Evolutionary conservation across 2,113 vertebrate genomes (phyloP).

Genomic region (Lepus europaeus): DNA sequence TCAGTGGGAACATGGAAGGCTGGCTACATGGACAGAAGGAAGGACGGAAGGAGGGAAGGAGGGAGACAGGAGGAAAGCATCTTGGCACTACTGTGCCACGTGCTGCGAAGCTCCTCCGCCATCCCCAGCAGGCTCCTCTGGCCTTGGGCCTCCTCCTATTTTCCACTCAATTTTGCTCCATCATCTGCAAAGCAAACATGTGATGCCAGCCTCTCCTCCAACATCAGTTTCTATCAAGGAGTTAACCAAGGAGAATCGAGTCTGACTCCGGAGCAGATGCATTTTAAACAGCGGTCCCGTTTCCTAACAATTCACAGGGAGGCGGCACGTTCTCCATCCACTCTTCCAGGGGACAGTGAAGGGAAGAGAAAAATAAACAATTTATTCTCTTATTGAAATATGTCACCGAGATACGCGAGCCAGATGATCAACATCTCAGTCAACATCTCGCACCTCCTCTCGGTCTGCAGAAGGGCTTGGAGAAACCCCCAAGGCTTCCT

Average conservation of each 20-base stretch:
- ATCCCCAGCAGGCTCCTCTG: slow-evolving; percentile 58
- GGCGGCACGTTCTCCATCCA: background rate
- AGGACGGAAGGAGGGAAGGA: no score
- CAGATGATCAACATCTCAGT: slow-evolving; percentile 61
- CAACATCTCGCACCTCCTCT: slow-evolving; percentile 57
- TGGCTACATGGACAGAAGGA: background rate
- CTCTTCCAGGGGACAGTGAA: slow-evolving; percentile 50
- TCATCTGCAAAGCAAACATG: slow-evolving; percentile 79
- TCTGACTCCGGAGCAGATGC: slow-evolving; percentile 52
- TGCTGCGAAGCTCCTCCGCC: background rate
- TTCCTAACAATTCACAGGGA: slow-evolving; percentile 52
- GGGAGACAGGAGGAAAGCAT: background rate
- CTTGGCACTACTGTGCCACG: background rate
- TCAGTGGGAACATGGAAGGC: background rate
- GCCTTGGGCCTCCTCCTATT: slow-evolving; percentile 40
- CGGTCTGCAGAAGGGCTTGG: background rate
- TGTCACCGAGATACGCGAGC: slow-evolving; percentile 46
- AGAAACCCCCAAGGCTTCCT: background rate
- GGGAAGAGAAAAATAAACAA: slow-evolving; percentile 61
- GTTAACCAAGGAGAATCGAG: slow-evolving; percentile 80
- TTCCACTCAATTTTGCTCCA: slow-evolving; percentile 76
- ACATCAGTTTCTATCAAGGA: slow-evolving; percentile 80
- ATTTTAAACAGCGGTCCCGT: slow-evolving; percentile 51
- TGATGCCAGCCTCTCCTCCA: slow-evolving; percentile 66
- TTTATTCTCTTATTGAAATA: slow-evolving; percentile 74